A percentile compares a stretch with the other conserved stretches of the same genome.
These are phyloP conservation scores for Orientallactaga bullata DNA, from an alignment of 2,113 vertebrate species.

Conservation along the genomic window DNA sequence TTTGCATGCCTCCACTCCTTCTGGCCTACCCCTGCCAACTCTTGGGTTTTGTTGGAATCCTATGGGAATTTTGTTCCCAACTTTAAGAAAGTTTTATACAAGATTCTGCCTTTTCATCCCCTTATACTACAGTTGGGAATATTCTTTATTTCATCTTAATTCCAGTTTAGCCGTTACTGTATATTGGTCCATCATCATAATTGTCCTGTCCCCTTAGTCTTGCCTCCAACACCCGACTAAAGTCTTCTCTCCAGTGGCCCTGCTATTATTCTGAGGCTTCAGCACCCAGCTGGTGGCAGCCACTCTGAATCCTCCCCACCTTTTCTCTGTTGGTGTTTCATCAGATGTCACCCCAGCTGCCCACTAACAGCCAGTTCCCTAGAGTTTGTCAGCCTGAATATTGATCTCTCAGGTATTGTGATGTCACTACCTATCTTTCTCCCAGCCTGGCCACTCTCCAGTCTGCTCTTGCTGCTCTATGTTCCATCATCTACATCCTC, in stretches of 20 bases:
- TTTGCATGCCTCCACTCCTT: neutral
- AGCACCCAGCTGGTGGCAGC: neutral
- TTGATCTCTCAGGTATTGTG: neutral
- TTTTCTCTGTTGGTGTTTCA: neutral
- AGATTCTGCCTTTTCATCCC: too few relatives aligned
- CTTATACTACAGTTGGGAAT: neutral
- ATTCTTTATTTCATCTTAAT: neutral
- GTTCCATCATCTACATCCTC: neutral
- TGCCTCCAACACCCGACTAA: neutral
- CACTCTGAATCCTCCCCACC: neutral
- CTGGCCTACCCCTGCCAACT: neutral
- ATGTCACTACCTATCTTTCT: neutral
- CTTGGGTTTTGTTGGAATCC: neutral
- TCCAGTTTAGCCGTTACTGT: neutral
- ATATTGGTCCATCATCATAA: neutral
- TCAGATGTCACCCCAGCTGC: neutral
- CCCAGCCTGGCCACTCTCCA: neutral
- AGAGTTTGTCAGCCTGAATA: neutral
- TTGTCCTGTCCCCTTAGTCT: neutral
- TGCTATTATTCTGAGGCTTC: neutral
- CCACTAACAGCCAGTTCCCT: neutral
- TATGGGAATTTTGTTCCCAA: neutral
- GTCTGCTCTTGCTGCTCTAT: neutral
- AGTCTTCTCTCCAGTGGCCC: too few relatives aligned
- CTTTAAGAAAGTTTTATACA: neutral